Evolutionary conservation across 2,113 vertebrate genomes (phyloP), one percentile per base, ranked within the genome.

Genomic region (Pseudorectes ferrugineus): DNA sequence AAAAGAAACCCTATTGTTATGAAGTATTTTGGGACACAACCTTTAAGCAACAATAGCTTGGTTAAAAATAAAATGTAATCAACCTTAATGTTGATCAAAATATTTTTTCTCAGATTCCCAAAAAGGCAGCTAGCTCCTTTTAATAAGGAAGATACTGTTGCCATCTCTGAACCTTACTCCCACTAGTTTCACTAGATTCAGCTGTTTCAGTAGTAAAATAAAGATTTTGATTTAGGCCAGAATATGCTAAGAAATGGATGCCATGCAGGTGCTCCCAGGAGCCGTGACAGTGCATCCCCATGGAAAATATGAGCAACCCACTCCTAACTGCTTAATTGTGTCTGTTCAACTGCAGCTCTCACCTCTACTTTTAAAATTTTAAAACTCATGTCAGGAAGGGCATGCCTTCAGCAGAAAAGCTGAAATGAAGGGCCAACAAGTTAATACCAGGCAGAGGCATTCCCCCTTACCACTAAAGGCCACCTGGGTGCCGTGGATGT

Each of bases 211-310:
- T 19, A 36, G 23, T 35, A 78, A 83, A 85, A 76, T 19, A 45
- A n/a, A 42, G 31, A 90, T 42, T 58, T 59, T n/a, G 2, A 40
- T 49, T 81, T 77, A 71, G 16, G 36, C 14, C 43, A 76, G n/a
- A 68, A 62, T 18, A 66, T 8, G 28, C 12, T 35, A 71, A 88
- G 45, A 82, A 68, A 78, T 8, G 2, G 55, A 63, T 45, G 18
- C 8, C 40, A 51, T 3, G 23, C 12, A 81, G 20, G 31, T 72
- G 23, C 12, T 43, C 3, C 19, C 26, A 65, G 49, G 61, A 76
- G 31, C 31, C 0, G 0, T 33, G 61, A 55, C 10, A 67, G 70
- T 14, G 28, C 24, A n/a, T 18, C n/a, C 31, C 48, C 40, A n/a
- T 1, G 72, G 36, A 81, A 67, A 79, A 93, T 16, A 59, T 2